Base-by-base conservation (phyloP, 1,140 invertebrate species). In the Bombus sibiricus region DNA sequence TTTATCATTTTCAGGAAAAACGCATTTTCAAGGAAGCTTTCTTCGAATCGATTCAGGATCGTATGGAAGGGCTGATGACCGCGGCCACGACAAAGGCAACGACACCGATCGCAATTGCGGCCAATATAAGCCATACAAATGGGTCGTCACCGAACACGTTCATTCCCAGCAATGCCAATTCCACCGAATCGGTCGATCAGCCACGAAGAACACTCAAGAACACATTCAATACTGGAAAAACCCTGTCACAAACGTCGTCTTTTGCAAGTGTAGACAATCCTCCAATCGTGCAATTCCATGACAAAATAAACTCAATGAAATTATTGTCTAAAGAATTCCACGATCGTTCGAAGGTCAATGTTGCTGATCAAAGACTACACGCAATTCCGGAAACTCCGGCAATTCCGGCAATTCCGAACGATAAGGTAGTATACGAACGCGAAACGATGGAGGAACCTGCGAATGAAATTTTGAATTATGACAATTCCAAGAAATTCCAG, bases 61-160 rank as follows among this genome's bases (percentile, higher is more conserved):
- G 59, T 3, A 78, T 18, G n/a, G 39, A 78, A 8, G 37, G 72
- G 15, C 68, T 62, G 2, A 43, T 62, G 10, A 72, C 79, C n/a
- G 76, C 28, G 15, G 15, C 82, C 3, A 69, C 39, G 41, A 47
- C 10, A 6, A 82, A 43, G 39, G 39, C 47, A 15, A 43, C 34
- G 34, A 82, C 64, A 1, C 71, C 57, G 34, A 73, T 73, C n/a
- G 39, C 6, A n/a, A 73, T 81, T 4, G 80, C 53, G 4, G 74
- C 12, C 15, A 76, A 15, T 76, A 76, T 39, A 25, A 76, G 39
- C 22, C 39, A 22, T 13, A 62, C 74, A 32, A 76, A 76, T 6
- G 74, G 34, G 10, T 78, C 39, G 28, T 78, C 75, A 28, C 32
- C 57, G 37, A 77, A 64, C 25, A 41, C 28, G 64, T 18, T 41